Base-by-base conservation (phyloP, 2,888 invertebrate genomes). In the Ennomos fuscantarius region DNA sequence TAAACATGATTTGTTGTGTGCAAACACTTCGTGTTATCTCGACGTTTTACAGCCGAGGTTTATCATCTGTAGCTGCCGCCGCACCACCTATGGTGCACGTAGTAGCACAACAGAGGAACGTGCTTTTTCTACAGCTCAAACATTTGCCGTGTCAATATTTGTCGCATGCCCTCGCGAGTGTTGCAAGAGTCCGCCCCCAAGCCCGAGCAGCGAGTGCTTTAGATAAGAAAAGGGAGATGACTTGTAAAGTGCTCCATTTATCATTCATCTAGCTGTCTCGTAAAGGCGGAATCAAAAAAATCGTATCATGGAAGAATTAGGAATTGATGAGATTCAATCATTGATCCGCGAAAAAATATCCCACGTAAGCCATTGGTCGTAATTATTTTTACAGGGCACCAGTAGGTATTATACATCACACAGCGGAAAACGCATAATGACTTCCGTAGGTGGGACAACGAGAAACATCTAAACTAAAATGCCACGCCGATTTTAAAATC, bases 401-500 rank as follows among this genome's bases (percentile, higher is more conserved):
- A 83, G 78, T 82, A 2, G 24, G 24, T n/a, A n/a, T 1, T 24
- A 24, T 24, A 87, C 82, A 78, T 71, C 74, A 80, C 70, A 75
- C 83, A 78, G 78, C 88, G 88, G 88, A 87, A 89, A 91, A 82
- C 84, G 91, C 84, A 90, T 92, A 91, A 92, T 90, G 86, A 91
- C 82, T 90, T 91, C 90, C 90, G 88, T 73, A 81, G 78, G 75
- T 60, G 77, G 75, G 79, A 79, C 82, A 78, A 76, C 81, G 81
- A 86, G 85, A 84, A 87, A 83, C 82, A 81, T 81, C 80, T 68
- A 87, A 87, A 87, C 85, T 83, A 86, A 86, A 87, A 84, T 74
- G 63, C 73, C 66, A 63, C 63, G 66, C 64, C 56, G 66, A 73
- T 74, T 72, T 59, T 65, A 60, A 68, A 70, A 63, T 49, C 60